Evolutionary conservation across 2,888 invertebrate species (phyloP), one percentile per base, ranked within the genome.

Genomic region (Drosophila colorata): DNA sequence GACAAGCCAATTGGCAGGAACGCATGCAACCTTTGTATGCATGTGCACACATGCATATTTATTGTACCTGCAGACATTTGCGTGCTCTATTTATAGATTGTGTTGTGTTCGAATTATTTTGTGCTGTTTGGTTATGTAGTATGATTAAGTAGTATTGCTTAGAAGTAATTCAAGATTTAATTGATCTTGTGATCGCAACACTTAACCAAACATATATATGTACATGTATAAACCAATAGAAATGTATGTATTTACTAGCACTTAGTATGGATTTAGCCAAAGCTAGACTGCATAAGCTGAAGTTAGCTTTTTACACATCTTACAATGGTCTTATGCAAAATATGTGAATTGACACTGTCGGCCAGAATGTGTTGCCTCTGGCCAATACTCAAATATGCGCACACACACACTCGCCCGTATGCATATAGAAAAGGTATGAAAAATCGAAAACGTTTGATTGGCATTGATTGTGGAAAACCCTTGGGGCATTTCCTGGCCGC

Each of bases 401-500:
- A 48, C 35, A 46, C 33, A 51, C 38, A 67, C 25, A 47, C 28
- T 37, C 20, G 40, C 38, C 25, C 28, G 16, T 33, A 25, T 43
- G 47, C 7, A 23, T 40, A 49, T n/a, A 25, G 49, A 58, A 65
- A 65, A 74, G 70, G 69, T 74, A 74, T 74, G 63, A 49, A 55
- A 74, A 77, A 64, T 73, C 18, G 37, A 69, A 78, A 69, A 43
- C 74, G 67, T 69, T 78, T 77, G 74, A 77, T 80, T 77, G 78
- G 59, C 70, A 67, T 74, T 81, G 80, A 80, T 80, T 80, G 80
- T 63, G 60, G 51, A 56, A 66, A 65, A 38, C 64, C 76, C 75
- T 69, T 70, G 55, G 76, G 79, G 66, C 79, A 68, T 65, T 81
- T 80, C 82, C 80, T 80, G 76, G 60, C 64, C 68, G 82, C 82